These are phyloP conservation scores for Eclectus roratus DNA, from an alignment of 2,113 vertebrate species.

Conservation along the genomic window DNA sequence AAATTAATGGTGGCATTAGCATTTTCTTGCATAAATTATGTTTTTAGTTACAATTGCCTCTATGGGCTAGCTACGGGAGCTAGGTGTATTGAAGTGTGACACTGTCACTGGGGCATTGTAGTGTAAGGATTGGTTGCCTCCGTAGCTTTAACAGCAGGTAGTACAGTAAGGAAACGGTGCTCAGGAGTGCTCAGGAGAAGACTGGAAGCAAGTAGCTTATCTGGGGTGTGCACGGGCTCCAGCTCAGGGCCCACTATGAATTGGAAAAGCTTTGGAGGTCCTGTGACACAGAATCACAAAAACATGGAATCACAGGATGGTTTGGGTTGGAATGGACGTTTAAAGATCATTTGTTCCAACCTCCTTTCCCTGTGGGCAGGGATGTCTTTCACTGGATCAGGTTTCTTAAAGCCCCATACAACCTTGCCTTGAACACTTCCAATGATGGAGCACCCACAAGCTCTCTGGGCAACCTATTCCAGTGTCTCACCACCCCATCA, in stretches of 20 bases:
- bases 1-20: not conserved
- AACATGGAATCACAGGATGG: not conserved
- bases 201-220: not conserved
- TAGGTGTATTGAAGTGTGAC: not conserved
- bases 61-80: not conserved
- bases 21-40: not conserved
- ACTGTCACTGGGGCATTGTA: not conserved
- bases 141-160: not conserved
- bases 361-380: accelerated
- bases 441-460: accelerated
- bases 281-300: not conserved
- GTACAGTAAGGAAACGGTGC: not conserved
- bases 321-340: not conserved
- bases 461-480: not conserved
- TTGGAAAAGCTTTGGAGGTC: not conserved
- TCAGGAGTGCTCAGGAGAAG: not conserved
- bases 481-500: not conserved
- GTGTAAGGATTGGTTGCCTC: not conserved
- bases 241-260: not conserved
- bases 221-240: not conserved
- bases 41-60: not conserved
- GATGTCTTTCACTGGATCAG: not conserved
- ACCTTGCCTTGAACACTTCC: not conserved
- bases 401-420: not conserved
- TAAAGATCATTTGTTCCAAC: not conserved